These are phyloP conservation scores for Macrotrachela quadricornifera DNA, from an alignment of 1,140 invertebrate genomes.

Conservation along the genomic window DNA sequence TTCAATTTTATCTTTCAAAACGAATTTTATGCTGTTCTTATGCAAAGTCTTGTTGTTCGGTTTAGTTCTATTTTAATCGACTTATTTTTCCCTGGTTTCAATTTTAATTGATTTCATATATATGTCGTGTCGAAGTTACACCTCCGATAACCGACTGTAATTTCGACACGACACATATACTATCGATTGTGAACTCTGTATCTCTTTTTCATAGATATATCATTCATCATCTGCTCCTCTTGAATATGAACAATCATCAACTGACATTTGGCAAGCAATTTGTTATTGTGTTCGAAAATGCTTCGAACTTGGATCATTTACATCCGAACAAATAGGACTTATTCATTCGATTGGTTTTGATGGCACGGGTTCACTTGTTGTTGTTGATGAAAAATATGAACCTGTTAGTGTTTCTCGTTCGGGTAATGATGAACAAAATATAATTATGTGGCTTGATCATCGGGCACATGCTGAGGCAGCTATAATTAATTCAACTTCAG, in stretches of 20 bases:
- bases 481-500: slow-evolving; percentile 51
- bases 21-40: too few species aligned
- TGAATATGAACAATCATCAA: slow-evolving; percentile 75
- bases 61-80: too few species aligned
- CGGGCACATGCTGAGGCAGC: slow-evolving; percentile 57
- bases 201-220: too few species aligned
- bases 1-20: too few species aligned
- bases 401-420: slow-evolving; percentile 36
- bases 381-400: slow-evolving; percentile 43
- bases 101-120: too few species aligned
- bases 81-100: too few species aligned
- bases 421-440: slow-evolving; percentile 49
- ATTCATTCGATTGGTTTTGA: slow-evolving; percentile 56
- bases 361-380: slow-evolving; percentile 79
- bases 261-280: slow-evolving; percentile 62
- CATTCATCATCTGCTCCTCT: slow-evolving; percentile 24
- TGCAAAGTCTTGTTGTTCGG: too few species aligned
- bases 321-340: slow-evolving; percentile 32
- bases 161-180: slow-evolving; percentile 56
- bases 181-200: too few species aligned
- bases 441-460: slow-evolving; percentile 94
- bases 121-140: slow-evolving; percentile 44
- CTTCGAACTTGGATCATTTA: slow-evolving; percentile 38
- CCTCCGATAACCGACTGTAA: slow-evolving; percentile 43
- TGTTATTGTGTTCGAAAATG: slow-evolving; percentile 24